Percentiles rank a stretch among this genome's conserved stretches.
Evolutionary conservation across 2,797 vertebrate species (phyloP).

Genomic region (Telmatherina bonti): DNA sequence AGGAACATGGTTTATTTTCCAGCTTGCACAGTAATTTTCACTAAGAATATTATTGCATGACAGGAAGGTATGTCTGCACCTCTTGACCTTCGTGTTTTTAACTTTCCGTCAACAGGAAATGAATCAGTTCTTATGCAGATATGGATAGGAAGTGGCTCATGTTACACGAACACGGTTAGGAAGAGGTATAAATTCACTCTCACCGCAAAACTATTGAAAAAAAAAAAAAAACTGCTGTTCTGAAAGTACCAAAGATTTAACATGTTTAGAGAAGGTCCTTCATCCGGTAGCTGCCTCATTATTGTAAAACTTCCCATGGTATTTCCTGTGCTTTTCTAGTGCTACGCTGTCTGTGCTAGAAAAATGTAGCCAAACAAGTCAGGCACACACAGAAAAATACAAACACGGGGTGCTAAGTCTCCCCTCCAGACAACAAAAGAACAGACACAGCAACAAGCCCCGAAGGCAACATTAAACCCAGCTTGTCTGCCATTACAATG

Average conservation of each 20-base stretch:
- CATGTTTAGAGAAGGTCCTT: slow-evolving; percentile 15
- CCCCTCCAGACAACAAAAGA: slow-evolving; percentile 71
- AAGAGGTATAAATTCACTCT: slow-evolving; percentile 1
- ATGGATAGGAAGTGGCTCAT: slow-evolving; percentile 50
- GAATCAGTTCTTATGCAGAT: slow-evolving; percentile 11
- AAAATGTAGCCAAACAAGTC: slow-evolving; percentile 64
- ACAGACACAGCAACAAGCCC: slow-evolving; percentile 69
- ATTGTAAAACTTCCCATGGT: slow-evolving; percentile 54
- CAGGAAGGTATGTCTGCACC: background rate
- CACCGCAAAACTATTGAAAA: slow-evolving; percentile 9
- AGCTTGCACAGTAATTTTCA: slow-evolving; percentile 35
- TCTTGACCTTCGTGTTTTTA: slow-evolving; percentile 32
- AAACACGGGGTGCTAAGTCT: slow-evolving; percentile 65
- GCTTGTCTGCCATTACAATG: slow-evolving; percentile 59
- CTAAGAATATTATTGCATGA: slow-evolving; percentile 26
- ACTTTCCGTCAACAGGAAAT: slow-evolving; percentile 56
- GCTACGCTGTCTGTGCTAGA: slow-evolving; percentile 31
- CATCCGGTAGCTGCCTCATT: slow-evolving; percentile 28
- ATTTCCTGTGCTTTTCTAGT: slow-evolving; percentile 65
- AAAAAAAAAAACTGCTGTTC: background rate
- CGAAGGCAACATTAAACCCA: slow-evolving; percentile 67
- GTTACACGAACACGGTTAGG: slow-evolving; percentile 19
- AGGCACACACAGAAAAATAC: slow-evolving; percentile 47
- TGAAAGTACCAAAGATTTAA: slow-evolving; percentile 10
- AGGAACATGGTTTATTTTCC: slow-evolving; percentile 48